Conservation (phyloP, 2,797 vertebrate species). For the Benthosema pterotum region DNA sequence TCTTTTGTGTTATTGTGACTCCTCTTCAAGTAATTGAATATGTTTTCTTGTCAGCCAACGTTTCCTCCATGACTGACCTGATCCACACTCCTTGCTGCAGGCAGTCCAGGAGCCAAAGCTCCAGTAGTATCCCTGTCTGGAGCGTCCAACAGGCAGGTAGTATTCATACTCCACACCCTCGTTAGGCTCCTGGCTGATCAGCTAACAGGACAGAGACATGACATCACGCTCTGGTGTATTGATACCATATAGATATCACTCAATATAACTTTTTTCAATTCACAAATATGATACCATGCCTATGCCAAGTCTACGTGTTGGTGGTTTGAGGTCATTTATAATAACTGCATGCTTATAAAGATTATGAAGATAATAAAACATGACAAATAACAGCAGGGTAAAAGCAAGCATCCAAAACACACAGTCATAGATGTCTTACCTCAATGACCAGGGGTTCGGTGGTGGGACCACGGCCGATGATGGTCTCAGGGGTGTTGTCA, state of each 20-base stretch:
- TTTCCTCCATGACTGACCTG: conserved; percentile 77
- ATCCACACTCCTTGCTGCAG: conserved; percentile 90
- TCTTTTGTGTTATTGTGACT: no score
- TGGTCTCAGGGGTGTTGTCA: conserved; percentile 84
- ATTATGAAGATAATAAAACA: background rate
- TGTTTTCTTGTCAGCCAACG: no score
- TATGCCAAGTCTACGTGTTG: no score
- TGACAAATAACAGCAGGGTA: background rate
- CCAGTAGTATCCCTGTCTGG: conserved; percentile 85
- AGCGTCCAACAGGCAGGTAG: conserved; percentile 80
- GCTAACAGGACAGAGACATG: conserved; percentile 67
- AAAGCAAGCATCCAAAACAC: background rate
- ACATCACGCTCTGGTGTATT: no score
- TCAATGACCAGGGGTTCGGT: conserved; percentile 94
- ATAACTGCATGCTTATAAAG: no score
- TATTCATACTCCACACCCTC: conserved; percentile 90
- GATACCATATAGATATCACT: no score
- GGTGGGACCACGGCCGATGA: conserved; percentile 89
- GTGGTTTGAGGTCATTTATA: no score
- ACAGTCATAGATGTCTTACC: conserved; percentile 71
- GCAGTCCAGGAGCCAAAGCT: conserved; percentile 90
- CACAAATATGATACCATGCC: no score
- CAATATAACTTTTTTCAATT: no score
- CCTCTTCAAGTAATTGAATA: no score
- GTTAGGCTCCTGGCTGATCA: conserved; percentile 93